Evolutionary conservation across 2,113 vertebrate genomes (phyloP), one percentile per base, ranked within the genome.

Genomic region (Coracopsis vasa): DNA sequence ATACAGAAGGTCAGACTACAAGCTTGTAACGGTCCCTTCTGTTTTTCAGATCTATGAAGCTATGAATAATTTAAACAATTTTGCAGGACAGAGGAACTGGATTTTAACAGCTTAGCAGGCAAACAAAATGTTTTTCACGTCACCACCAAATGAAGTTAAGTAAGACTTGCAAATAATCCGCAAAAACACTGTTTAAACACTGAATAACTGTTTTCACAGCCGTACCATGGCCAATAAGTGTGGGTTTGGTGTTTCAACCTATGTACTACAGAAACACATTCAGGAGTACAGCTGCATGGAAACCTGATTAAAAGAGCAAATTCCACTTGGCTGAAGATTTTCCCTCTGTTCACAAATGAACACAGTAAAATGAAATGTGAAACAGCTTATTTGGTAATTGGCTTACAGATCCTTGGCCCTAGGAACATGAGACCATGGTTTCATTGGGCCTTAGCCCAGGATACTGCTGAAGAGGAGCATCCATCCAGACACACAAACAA

Each of bases 61-160:
- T 54, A 66, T 83, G 69, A 94, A 86, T 85, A 92, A 92, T 89
- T 86, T 79, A 95, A 86, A 33, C 89, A 74, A 86, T 33, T 86
- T 94, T 65, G 29, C 86, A 92, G 60, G 64, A 93, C 18, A 53
- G 23, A 80, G 14, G 24, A 90, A 45, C 33, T 66, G n/a, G 25
- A 83, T 11, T 86, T 70, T 19, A 80, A 70, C 17, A 89, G 45
- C 42, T 80, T 45, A 80, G 41, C 6, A 50, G 13, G 23, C 14
- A 72, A 69, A 82, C 85, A 85, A 71, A 6, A 0, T 0, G 33
- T 1, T 8, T 42, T 81, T 81, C 16, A 10, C 29, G 24, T 71
- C 28, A 1, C 10, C 27, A 67, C 18, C 27, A 67, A 39, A 14
- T 10, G 12, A 78, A 62, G 11, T 69, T 42, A 70, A 54, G 60